Base-by-base conservation (phyloP, 2,888 invertebrate genomes). In the Fragum sueziense region DNA sequence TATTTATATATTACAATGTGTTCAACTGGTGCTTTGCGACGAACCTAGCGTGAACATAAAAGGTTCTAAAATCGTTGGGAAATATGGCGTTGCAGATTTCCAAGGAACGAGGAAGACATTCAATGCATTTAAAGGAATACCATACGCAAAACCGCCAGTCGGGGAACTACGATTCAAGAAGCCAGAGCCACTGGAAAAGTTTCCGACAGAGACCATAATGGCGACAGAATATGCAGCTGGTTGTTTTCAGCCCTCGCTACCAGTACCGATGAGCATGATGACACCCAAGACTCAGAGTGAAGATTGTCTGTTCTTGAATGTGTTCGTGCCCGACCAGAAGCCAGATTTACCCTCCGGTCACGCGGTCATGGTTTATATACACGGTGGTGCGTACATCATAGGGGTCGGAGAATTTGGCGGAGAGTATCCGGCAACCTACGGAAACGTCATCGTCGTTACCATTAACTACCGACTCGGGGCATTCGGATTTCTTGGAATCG, bases 341-440 rank as follows among this genome's bases (percentile, higher is more conserved):
- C n/a, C n/a, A n/a, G n/a, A n/a, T n/a, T n/a, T n/a, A n/a, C n/a
- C n/a, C n/a, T n/a, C n/a, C n/a, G n/a, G 70, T 25, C 65, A 83
- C 88, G 96, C 97, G 71, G 96, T 97, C 89, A 94, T 98, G 85
- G 96, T 98, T 67, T 98, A 97, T 97, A 97, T 97, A 89, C 97
- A 97, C 93, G 98, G 98, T 0, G 98, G 98, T 6, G 97, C 97
- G 29, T 98, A 97, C 93, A 97, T 97, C 96, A 96, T 96, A 90
- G 98, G 98, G 51, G 97, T 97, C 33, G 96, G 97, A 65, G 97
- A 97, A 33, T 94, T 97, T 88, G 89, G 87, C 47, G 83, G 96
- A n/a, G n/a, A n/a, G n/a, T n/a, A n/a, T n/a, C n/a, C n/a, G n/a
- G n/a, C n/a, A n/a, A n/a, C n/a, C n/a, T n/a, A n/a, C n/a, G n/a